Conservation (phyloP, 2,797 vertebrate species). For the Natrix natrix region DNA sequence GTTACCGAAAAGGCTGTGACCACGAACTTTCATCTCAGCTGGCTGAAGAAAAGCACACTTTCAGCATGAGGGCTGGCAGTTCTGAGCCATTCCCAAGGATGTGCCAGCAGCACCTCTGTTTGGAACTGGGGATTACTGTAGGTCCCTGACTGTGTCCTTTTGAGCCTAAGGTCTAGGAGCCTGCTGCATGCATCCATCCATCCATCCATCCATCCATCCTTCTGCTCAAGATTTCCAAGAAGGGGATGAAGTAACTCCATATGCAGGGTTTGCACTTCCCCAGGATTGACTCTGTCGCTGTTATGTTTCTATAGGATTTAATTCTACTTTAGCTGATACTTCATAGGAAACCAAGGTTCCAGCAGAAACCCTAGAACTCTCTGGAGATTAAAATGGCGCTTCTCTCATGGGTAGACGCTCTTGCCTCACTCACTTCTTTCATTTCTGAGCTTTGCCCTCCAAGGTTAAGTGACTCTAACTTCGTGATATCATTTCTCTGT, state of each 20-base stretch:
- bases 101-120: not conserved
- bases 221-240: not conserved
- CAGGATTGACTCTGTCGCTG: not conserved
- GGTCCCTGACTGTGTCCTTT: not conserved
- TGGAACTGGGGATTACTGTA: not conserved
- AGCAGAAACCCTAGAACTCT: not conserved
- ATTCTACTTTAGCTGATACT: not conserved
- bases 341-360: not conserved
- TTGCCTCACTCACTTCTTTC: not conserved
- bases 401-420: not conserved
- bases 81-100: not conserved
- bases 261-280: not conserved
- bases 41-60: not conserved
- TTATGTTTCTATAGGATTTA: too few relatives aligned
- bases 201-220: not conserved
- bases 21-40: conserved; percentile 26
- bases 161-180: not conserved
- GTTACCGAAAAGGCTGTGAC: conserved; percentile 24
- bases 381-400: not conserved
- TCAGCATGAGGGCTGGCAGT: not conserved
- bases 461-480: not conserved
- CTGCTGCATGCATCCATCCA: not conserved
- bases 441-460: not conserved
- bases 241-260: not conserved
- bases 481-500: not conserved